Evolutionary conservation across 2,797 vertebrate species (phyloP), one percentile per base, ranked within the genome.

Genomic region (Gila robusta): DNA sequence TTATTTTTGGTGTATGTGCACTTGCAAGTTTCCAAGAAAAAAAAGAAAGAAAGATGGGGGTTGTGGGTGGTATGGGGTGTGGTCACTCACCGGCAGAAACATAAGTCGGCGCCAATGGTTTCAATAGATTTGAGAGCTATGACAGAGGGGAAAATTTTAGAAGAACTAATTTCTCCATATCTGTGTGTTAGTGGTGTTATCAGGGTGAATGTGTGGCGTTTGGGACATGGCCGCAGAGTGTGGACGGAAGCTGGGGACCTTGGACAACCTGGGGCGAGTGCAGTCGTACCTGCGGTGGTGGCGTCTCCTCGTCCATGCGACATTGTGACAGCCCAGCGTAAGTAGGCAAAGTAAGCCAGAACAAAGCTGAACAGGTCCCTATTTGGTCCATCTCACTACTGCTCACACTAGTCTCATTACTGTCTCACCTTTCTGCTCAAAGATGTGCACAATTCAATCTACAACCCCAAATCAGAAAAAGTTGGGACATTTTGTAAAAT

Each of bases 301-400:
- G 98, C 89, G 98, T 99, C 86, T 99, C 98, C 82, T 99, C 98
- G 62, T 99, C 98, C 91, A 94, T 97, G 95, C 98, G 98, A 96
- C 98, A 98, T 96, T 99, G 98, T 99, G 98, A 99, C 98, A 99
- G 98, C 97, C 98, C 98, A 99, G 97, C 97, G 98, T 99, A 99
- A 99, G 98, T 99, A 99, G 97, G 97, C 98, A 98, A 99, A 99
- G 98, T 99, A 99, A 99, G 98, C 98, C 94, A 85, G 94, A 97
- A 96, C 96, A 96, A 96, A 90, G 94, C 96, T 96, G 96, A 96
- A 96, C 94, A 94, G 81, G 87, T 71, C 77, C 39, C 71, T 26
- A 37, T 80, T 81, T 85, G 70, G 59, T 76, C 28, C 17, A 14
- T 41, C n/a, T 73, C 59, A 54, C 35, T 35, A 80, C 44, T 76